Conservation (phyloP, 2,113 vertebrate genomes). For the Phrynosoma blainvillii region DNA sequence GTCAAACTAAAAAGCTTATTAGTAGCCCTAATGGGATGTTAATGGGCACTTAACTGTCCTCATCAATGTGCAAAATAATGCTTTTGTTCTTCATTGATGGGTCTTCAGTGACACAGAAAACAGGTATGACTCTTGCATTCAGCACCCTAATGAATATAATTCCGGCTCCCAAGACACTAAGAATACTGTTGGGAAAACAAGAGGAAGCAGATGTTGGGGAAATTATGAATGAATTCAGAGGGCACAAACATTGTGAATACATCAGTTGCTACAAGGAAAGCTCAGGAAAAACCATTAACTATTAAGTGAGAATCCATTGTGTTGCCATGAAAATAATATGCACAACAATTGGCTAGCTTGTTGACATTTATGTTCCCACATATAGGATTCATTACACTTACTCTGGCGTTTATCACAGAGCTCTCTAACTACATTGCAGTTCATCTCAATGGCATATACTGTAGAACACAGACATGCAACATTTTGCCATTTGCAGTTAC, state of each 20-base stretch:
- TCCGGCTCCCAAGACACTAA: conserved; percentile 42
- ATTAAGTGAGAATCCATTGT: conserved; percentile 71
- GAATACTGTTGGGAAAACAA: conserved; percentile 65
- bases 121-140: conserved; percentile 54
- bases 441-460: conserved; percentile 4
- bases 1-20: conserved; percentile 33
- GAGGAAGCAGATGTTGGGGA: conserved; percentile 82
- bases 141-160: conserved; percentile 59
- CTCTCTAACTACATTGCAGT: conserved; percentile 1
- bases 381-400: conserved; percentile 26
- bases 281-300: conserved; percentile 67
- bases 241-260: conserved; percentile 48
- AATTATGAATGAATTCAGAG: conserved; percentile 73
- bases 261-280: conserved; percentile 71
- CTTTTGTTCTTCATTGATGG: conserved; percentile 48
- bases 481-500: neutral
- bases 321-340: conserved; percentile 57
- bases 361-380: conserved; percentile 25
- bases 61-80: conserved; percentile 37
- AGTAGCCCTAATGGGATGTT: conserved; percentile 32
- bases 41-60: conserved; percentile 45
- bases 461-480: neutral
- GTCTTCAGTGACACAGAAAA: conserved; percentile 62
- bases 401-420: conserved; percentile 45
- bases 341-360: conserved; percentile 27